Base-by-base conservation (phyloP, 35 echinoderm and acorn worm species). In the Amphiura filiformis region DNA sequence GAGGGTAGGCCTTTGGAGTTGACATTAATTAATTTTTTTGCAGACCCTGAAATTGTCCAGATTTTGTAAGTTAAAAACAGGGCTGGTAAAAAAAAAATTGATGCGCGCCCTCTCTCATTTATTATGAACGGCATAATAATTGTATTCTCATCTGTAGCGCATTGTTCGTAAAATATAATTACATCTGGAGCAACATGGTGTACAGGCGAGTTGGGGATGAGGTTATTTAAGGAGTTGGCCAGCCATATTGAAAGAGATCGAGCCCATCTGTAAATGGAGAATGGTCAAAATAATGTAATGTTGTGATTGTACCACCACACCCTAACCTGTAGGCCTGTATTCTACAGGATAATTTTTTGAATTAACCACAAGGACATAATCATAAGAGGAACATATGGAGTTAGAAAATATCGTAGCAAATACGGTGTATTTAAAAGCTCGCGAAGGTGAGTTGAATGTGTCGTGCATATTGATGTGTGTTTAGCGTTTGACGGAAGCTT, bases 321-420 rank as follows among this genome's bases (percentile, higher is more conserved):
- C 44, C 44, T 52, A 52, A 52, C 44, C 44, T 52, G 44, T 52
- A 52, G 44, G 44, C 44, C 44, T 52, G 44, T 52, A 20, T 52
- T 11, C 7, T 11, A 52, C 44, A 52, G 44, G 44, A 52, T 20
- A 52, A 20, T 11, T 52, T 52, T 52, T 52, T 7, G 44, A 52
- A 52, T 52, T 52, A 52, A 11, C 20, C 7, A 52, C 44, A 11
- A 52, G 44, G 44, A 52, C 44, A 81, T 52, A n/a, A n/a, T n/a
- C n/a, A 52, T 52, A 52, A 52, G 44, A 79, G 76, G 4, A 52
- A 92, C 90, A 76, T 89, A 97, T 97, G 95, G 95, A 97, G 95
- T 97, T 97, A 84, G 95, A 97, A 97, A 97, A 97, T 97, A 97
- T 97, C 87, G 95, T 97, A 42, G 95, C 95, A 61, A 97, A 97